These are phyloP conservation scores for Rosalia funebris DNA, from an alignment of 2,888 invertebrate species.

Conservation along the genomic window DNA sequence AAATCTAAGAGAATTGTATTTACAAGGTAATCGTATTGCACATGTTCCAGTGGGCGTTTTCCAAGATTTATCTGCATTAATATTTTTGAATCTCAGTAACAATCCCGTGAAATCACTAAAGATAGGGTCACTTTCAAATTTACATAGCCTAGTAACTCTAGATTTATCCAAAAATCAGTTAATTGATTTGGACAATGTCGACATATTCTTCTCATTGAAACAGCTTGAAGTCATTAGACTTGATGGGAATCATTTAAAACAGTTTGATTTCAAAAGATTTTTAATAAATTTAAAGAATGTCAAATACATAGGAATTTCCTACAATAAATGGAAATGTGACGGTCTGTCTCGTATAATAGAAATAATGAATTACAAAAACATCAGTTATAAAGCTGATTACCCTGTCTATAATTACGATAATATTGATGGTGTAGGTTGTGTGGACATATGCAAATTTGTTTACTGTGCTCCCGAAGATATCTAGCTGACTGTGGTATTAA, in stretches of 20 bases:
- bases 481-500: too few species aligned
- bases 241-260: slow-evolving; percentile 43
- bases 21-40: slow-evolving; percentile 36
- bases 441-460: slow-evolving; percentile 41
- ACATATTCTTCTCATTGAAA: slow-evolving; percentile 39
- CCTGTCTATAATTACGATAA: slow-evolving; percentile 33
- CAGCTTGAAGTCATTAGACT: slow-evolving; percentile 35
- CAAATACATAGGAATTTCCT: slow-evolving; percentile 38
- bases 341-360: slow-evolving; percentile 40
- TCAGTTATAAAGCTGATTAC: slow-evolving; percentile 32
- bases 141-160: slow-evolving; percentile 33
- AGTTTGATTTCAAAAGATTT: slow-evolving; percentile 33
- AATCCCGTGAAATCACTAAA: slow-evolving; percentile 39
- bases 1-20: slow-evolving; percentile 24
- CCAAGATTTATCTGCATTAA: slow-evolving; percentile 33
- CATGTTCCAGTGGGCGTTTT: slow-evolving; percentile 37
- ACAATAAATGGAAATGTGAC: slow-evolving; percentile 45
- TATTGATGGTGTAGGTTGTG: slow-evolving; percentile 42
- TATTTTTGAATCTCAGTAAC: slow-evolving; percentile 32
- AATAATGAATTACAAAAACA: slow-evolving; percentile 30
- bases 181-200: slow-evolving; percentile 33
- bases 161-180: slow-evolving; percentile 42
- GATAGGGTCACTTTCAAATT: slow-evolving; percentile 44
- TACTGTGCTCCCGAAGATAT: slow-evolving; percentile 31
- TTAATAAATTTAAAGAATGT: slow-evolving; percentile 31